A percentile compares a stretch with the other conserved stretches of the same genome.
phyloP scores from a whole-genome alignment of 2,888 invertebrate species.

The Acleris holmiana region DNA sequence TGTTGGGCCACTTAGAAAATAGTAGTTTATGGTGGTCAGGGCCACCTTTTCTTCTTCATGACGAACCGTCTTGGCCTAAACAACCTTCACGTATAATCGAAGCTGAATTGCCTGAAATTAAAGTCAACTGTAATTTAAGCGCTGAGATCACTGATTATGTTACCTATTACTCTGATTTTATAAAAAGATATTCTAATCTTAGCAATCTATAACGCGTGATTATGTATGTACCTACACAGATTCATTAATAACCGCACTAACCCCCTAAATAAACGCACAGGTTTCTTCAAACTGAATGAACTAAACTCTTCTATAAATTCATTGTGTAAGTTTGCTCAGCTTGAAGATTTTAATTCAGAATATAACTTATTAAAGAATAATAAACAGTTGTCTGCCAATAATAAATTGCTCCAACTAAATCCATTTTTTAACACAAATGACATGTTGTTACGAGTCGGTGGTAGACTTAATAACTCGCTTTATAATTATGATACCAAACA shows the following conservation, averaged over 20 bases:
- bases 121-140: background rate
- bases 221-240: conserved; percentile 18
- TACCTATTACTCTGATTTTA: background rate
- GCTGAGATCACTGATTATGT: background rate
- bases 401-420: no score
- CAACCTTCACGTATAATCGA: background rate
- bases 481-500: no score
- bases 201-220: conserved; percentile 17
- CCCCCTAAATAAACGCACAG: no score
- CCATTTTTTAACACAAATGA: no score
- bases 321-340: no score
- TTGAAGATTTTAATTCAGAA: no score
- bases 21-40: conserved; percentile 33
- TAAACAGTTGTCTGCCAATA: no score
- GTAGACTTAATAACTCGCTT: no score
- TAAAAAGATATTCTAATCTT: conserved; percentile 18
- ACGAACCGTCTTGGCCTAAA: conserved; percentile 6
- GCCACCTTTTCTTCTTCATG: conserved; percentile 16
- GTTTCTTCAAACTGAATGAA: no score
- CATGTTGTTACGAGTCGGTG: no score
- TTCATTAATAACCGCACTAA: conserved; percentile 25
- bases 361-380: no score
- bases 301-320: no score
- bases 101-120: conserved; percentile 11
- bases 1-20: background rate